Evolutionary conservation across 2,113 vertebrate species (phyloP), one percentile per base, ranked within the genome.

Genomic region (Crotalus horridus): DNA sequence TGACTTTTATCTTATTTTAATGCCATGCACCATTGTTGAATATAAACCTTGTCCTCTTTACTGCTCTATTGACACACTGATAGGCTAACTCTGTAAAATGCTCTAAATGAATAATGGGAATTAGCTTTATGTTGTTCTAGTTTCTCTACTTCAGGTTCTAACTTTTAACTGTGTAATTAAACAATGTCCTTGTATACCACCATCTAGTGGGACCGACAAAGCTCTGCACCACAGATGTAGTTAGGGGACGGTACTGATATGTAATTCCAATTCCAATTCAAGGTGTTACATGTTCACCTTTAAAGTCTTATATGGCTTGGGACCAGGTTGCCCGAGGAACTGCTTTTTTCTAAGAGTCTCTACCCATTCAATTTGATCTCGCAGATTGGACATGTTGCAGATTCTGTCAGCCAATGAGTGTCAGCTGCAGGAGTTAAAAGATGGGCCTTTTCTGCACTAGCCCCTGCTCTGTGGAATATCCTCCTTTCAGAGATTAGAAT

Each of bases 171-270:
- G 2, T 3, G 4, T 11, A 24, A 39, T 43, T 11, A 13, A 90
- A 53, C 58, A 64, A 61, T 10, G 43, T 61, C 33, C 51, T 29
- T 85, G 48, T n/a, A 90, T 21, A 85, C 24, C 90, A 58, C 89
- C 92, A 93, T 90, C 92, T 93, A 93, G 92, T 87, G 92, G 92
- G 54, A 90, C 55, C 64, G 12, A 15, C 64, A 69, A 69, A 33
- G 64, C 13, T 69, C 64, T 69, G 29, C 64, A n/a, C 13, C 6
- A 6, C 64, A 69, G 13, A 69, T 33, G 29, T 17, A 69, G 64
- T 69, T 33, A 33, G 29, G 13, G 59, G 29, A n/a, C 29, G n/a
- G 12, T 69, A 69, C 29, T 0, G 29, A 33, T 69, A 69, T 17
- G 29, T 69, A 33, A 69, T 33, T 15, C 64, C 64, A 69, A 9